Evolutionary conservation across 2,113 vertebrate species (phyloP).

Genomic region (Pagrus major): DNA sequence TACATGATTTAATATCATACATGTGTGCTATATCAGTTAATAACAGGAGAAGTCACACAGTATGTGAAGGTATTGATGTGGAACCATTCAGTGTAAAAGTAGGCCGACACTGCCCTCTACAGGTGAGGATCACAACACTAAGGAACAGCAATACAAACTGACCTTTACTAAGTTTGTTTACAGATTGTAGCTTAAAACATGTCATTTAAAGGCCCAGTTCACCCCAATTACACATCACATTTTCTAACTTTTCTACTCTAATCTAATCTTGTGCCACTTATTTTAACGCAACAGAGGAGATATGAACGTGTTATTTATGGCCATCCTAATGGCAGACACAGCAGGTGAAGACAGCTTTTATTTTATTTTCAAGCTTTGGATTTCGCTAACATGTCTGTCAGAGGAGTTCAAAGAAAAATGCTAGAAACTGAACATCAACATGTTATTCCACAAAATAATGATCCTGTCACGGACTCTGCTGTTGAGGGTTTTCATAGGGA

Average conservation of each 20-base stretch:
- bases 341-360: too few relatives aligned
- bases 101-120: slow-evolving; percentile 36
- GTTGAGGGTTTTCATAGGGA: not conserved
- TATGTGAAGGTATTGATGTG: not conserved
- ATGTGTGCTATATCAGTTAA: too few relatives aligned
- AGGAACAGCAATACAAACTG: not conserved
- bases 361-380: too few relatives aligned
- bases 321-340: too few relatives aligned
- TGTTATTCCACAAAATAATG: not conserved
- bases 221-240: not conserved
- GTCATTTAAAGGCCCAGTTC: not conserved
- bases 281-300: not conserved
- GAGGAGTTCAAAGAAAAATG: too few relatives aligned
- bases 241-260: too few relatives aligned
- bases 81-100: not conserved
- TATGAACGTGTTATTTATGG: not conserved
- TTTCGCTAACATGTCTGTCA: too few relatives aligned
- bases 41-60: not conserved
- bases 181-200: not conserved
- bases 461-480: not conserved
- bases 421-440: not conserved
- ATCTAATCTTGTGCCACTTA: not conserved
- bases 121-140: not conserved
- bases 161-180: too few relatives aligned
- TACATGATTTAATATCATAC: not conserved